A percentile compares a stretch with the other conserved stretches of the same genome.
phyloP scores from a whole-genome alignment of 2,113 vertebrate genomes.

The Microtus oregoni region DNA sequence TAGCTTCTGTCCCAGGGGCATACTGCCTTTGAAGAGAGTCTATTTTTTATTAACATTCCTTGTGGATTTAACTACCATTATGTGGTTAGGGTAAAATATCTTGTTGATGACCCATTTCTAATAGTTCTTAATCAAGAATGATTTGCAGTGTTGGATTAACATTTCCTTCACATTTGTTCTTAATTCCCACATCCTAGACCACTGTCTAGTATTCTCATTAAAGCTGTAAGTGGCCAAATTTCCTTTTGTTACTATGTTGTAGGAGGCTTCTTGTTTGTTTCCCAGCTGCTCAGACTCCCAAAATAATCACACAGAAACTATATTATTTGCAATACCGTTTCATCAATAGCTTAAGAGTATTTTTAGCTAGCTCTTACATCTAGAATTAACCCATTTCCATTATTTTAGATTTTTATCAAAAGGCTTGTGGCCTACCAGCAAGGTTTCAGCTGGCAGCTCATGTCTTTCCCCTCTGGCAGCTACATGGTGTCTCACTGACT shows the following conservation, averaged over 20 bases:
- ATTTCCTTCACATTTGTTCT: not conserved
- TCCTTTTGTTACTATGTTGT: not conserved
- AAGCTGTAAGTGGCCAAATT: not conserved
- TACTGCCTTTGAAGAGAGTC: constrained; percentile 55
- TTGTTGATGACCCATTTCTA: constrained; percentile 68
- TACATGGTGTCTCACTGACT: no score
- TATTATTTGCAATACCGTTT: no score
- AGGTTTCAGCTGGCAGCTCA: no score
- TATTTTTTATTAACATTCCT: constrained; percentile 66
- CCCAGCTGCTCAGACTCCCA: no score
- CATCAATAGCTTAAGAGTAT: no score
- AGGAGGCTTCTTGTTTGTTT: no score
- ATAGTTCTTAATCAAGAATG: constrained; percentile 64
- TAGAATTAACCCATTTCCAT: no score
- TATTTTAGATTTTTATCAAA: no score
- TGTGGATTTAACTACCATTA: constrained; percentile 32
- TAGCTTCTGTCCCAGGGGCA: constrained; percentile 53
- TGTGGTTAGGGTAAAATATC: constrained; percentile 42
- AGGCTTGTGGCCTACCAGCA: no score
- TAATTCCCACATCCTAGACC: not conserved
- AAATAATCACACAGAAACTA: no score
- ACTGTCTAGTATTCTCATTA: not conserved
- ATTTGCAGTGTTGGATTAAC: not conserved
- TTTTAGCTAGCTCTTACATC: no score
- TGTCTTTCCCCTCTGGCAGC: no score